A percentile compares a stretch with the other conserved stretches of the same genome.
phyloP scores from a whole-genome alignment of 2,888 invertebrate species.

The Limenitis camilla region DNA sequence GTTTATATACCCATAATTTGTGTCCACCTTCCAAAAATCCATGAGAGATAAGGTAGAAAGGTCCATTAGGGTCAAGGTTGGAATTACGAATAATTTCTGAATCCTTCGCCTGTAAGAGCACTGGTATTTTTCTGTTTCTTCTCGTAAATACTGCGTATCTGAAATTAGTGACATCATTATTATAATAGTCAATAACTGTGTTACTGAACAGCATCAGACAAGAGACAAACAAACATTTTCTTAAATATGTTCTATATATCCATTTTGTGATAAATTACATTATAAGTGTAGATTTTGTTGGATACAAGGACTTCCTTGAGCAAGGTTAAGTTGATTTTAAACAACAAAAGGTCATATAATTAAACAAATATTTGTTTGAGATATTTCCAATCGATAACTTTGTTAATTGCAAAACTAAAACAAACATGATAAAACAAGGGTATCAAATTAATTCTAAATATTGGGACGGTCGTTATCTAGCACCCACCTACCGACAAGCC shows the following conservation, averaged over 20 bases:
- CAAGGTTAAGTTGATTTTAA: too few relatives aligned
- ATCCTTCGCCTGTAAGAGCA: slow-evolving; percentile 79
- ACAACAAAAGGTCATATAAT: too few relatives aligned
- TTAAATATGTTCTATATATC: too few relatives aligned
- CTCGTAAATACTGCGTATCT: slow-evolving; percentile 70
- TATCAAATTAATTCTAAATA: background rate
- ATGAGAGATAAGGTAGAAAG: slow-evolving; percentile 85
- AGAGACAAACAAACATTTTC: too few relatives aligned
- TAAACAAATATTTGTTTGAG: too few relatives aligned
- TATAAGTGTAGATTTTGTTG: too few relatives aligned
- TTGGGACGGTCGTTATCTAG: slow-evolving; percentile 4
- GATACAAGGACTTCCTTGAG: too few relatives aligned
- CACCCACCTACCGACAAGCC: slow-evolving; percentile 18
- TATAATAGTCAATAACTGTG: too few relatives aligned
- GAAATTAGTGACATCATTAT: slow-evolving; percentile 15
- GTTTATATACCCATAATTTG: slow-evolving; percentile 78
- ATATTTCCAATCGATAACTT: background rate
- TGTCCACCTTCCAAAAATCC: slow-evolving; percentile 91
- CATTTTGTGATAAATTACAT: too few relatives aligned
- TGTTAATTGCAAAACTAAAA: background rate
- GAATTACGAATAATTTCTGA: slow-evolving; percentile 76
- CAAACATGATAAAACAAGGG: background rate
- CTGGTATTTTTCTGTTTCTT: slow-evolving; percentile 76
- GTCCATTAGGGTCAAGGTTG: slow-evolving; percentile 77
- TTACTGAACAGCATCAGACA: too few relatives aligned